These are phyloP conservation scores for Selene dorsalis DNA, from an alignment of 2,797 vertebrate species.

Conservation along the genomic window DNA sequence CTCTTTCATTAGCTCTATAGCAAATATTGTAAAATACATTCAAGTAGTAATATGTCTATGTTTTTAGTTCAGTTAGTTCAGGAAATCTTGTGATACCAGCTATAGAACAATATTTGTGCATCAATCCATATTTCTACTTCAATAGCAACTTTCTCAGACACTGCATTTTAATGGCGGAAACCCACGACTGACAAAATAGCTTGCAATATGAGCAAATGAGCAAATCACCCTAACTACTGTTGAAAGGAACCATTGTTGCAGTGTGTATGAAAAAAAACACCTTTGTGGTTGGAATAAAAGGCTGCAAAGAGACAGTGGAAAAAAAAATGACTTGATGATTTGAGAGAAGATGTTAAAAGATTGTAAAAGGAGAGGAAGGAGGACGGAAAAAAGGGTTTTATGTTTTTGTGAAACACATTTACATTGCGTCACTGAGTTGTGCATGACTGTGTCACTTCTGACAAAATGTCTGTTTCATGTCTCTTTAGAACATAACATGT, in stretches of 20 bases:
- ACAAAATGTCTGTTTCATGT: constrained; percentile 5
- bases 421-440: constrained; percentile 9
- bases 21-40: neutral
- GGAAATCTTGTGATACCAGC: constrained; percentile 10
- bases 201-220: constrained; percentile 20
- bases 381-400: neutral
- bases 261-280: constrained; percentile 15
- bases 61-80: neutral
- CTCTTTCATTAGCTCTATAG: constrained; percentile 1
- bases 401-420: neutral
- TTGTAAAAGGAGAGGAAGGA: neutral
- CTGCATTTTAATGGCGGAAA: constrained; percentile 10
- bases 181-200: constrained; percentile 1
- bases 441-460: neutral
- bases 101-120: constrained; percentile 15
- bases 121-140: constrained; percentile 20
- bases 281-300: neutral
- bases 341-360: neutral
- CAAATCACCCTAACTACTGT: constrained; percentile 37
- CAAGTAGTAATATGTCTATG: neutral
- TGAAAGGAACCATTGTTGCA: constrained; percentile 1
- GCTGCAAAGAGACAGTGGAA: neutral
- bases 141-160: constrained; percentile 10
- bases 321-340: neutral
- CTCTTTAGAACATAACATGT: neutral